Evolutionary conservation across 2,113 vertebrate species (phyloP), one percentile per base, ranked within the genome.

Genomic region (Misgurnus mizolepis): DNA sequence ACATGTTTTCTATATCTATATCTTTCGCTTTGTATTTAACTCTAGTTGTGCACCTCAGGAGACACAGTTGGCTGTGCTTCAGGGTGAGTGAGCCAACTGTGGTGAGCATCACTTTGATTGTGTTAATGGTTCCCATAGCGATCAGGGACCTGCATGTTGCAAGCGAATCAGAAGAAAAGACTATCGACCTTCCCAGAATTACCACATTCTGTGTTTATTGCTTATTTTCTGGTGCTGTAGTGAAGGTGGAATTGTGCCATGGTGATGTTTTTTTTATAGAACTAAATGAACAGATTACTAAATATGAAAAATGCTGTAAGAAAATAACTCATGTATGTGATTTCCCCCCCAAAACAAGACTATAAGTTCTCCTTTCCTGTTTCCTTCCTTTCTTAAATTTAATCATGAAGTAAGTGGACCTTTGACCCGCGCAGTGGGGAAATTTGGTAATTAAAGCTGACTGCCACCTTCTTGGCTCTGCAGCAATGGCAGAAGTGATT

Each of bases 401-500:
- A 91, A 83, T 84, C 62, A 9, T 83, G 55, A 79, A 81, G 72
- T 68, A 79, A 84, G 60, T 78, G 75, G 71, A 65, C 74, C 4
- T 84, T 82, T 87, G 82, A 80, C 78, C 86, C 41, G 6, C 58
- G 50, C 85, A 82, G 83, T 39, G 8, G 84, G 87, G 87, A 84
- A 84, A 76, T 79, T 62, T 78, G 85, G 82, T 90, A 90, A 92
- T 92, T 91, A 87, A 85, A 80, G 82, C 56, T 82, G 53, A 74
- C 67, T 83, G 69, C 68, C 82, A 74, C 41, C 80, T 85, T 55
- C 83, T 82, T 80, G 50, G 70, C 80, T 80, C 83, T 76, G 74
- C 74, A 60, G 70, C 71, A 62, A 50, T 76, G 77, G 83, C 78
- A 84, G 69, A 68, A 88, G 87, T 84, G 81, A 86, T 81, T 82